Evolutionary conservation across 2,888 invertebrate species (phyloP).

Genomic region (Dusona sp.): DNA sequence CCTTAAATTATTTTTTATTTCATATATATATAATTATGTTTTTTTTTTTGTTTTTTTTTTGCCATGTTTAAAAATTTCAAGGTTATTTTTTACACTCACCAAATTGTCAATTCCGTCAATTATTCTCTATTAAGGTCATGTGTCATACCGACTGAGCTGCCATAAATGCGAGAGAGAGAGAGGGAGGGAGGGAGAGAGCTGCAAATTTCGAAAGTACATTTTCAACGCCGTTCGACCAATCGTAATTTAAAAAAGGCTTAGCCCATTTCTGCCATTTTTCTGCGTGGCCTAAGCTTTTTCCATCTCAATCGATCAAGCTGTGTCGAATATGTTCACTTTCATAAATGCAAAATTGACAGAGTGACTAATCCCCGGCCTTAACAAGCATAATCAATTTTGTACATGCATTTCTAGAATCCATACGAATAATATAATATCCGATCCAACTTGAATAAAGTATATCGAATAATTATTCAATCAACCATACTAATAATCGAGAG

Average conservation of each 20-base stretch:
- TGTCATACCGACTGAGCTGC: not conserved
- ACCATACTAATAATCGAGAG: too few relatives aligned
- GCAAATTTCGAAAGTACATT: slow-evolving; percentile 3
- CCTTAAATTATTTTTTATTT: too few relatives aligned
- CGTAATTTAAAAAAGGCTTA: not conserved
- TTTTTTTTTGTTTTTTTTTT: not conserved
- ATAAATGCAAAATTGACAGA: not conserved
- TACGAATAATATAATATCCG: too few relatives aligned
- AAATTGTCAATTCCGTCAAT: not conserved
- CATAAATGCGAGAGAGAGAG: not conserved
- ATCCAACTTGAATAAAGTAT: too few relatives aligned
- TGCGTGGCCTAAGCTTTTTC: slow-evolving; percentile 2
- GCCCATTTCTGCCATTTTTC: too few relatives aligned
- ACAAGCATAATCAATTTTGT: not conserved
- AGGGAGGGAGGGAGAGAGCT: not conserved
- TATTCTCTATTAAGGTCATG: not conserved
- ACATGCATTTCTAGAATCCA: not conserved
- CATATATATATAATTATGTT: too few relatives aligned
- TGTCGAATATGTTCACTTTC: not conserved
- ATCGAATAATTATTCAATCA: too few relatives aligned
- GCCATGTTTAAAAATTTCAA: not conserved
- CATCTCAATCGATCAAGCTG: not conserved
- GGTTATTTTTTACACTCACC: not conserved
- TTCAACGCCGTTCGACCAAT: not conserved
- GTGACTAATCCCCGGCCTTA: not conserved